Base-by-base conservation (phyloP, 2,113 vertebrate species). In the Oryzias woworae region DNA sequence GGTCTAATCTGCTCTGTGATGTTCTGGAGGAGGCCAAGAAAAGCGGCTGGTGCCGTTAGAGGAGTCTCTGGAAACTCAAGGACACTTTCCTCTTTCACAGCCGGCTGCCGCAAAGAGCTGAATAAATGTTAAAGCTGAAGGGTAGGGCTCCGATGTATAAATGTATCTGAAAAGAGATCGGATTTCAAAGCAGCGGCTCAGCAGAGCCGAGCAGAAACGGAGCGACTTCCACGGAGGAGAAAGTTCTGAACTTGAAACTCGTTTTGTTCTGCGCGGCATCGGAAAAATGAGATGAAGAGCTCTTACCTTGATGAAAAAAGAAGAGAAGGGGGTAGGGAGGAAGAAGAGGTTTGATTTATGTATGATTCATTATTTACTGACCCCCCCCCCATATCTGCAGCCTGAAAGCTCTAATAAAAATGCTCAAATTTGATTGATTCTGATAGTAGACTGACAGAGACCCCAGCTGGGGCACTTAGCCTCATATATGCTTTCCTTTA, bases 341-440 rank as follows among this genome's bases (percentile, higher is more conserved):
- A 28, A n/a, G 69, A 73, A 69, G 24, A 64, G 48, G 49, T 61
- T 77, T 89, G 88, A 91, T 93, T 91, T 92, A 90, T 92, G 87
- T 80, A 70, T 70, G 86, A 88, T 88, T 89, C 87, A 90, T 92
- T 92, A 92, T 91, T 92, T 91, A 89, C 90, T 89, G 85, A 86
- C 83, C 86, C 70, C 76, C 70, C 76, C 36, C 17, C 65, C 62
- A 82, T 71, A 74, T 77, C 78, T 69, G 73, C 79, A 53, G 66
- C 81, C 72, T 73, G 84, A 86, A 86, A 87, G 85, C 87, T 87
- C 72, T 36, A 82, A 87, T 91, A 88, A 92, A 91, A 92, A 91
- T 89, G 87, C 69, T 57, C 87, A 89, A 82, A 89, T 89, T 84
- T 92, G 90, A 92, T 92, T 93, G 88, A 92, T 92, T 91, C 82